Evolutionary conservation across 2,888 invertebrate species (phyloP), one percentile per base, ranked within the genome.

Genomic region (Dyspetes luteomarginatus): DNA sequence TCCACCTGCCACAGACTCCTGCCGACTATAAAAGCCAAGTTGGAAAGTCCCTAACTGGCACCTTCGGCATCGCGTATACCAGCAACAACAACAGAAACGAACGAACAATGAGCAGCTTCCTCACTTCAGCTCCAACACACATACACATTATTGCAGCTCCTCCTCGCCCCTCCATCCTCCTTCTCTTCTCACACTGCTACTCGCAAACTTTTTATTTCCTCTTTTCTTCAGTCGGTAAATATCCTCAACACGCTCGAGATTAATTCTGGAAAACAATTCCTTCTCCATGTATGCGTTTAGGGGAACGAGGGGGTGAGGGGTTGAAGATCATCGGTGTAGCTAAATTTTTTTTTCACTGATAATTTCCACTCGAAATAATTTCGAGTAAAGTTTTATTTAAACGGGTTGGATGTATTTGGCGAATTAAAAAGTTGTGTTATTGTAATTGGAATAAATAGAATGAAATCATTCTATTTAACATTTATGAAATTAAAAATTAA

Each of bases 21-120:
- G 56, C 82, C 83, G 85, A 85, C 85, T 85, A 85, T 89, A 89
- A 89, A 89, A 89, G 83, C 78, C 81, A 79, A 77, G 85, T 83
- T 78, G 82, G 85, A 85, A 84, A 86, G 85, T 83, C 41, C 82
- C 86, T 85, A 88, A 87, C 85, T 86, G 83, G 83, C 82, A 78
- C 82, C 84, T 83, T 82, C 81, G 78, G 64, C 68, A 74, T 79
- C 65, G 9, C 58, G 36, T 45, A 45, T 56, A 68, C 17, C 76
- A 48, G 26, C 45, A 58, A 12, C 74, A 62, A 69, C 74, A 69
- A 75, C 65, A 75, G 64, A 79, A 74, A n/a, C 69, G 75, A 79
- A 69, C 79, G 86, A 80, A 84, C 85, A 85, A 86, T 86, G 79
- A 85, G 81, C 82, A 68, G 45, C 69, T 74, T 74, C 68, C 71